Percentiles rank a stretch among this genome's conserved stretches.
Evolutionary conservation across 1,140 invertebrate species (phyloP).

Genomic region (Colletes latitarsis): DNA sequence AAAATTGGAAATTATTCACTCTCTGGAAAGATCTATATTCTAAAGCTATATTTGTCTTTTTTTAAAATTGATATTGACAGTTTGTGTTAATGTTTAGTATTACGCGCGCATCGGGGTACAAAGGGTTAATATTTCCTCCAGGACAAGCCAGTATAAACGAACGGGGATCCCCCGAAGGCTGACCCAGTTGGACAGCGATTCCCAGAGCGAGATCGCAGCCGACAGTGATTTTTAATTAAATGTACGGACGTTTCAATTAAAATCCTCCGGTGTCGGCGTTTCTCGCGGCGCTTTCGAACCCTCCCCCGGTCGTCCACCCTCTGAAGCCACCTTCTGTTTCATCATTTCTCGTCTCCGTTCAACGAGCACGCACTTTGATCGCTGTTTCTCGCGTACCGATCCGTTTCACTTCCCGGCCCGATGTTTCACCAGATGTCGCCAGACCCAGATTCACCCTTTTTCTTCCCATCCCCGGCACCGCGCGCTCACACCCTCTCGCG

Average conservation of each 20-base stretch:
- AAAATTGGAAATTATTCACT: too few relatives aligned
- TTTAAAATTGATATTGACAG: too few relatives aligned
- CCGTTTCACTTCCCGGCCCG: conserved; percentile 13
- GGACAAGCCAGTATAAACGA: conserved; percentile 11
- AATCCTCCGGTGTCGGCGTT: conserved; percentile 38
- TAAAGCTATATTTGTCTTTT: too few relatives aligned
- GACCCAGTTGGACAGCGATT: conserved; percentile 33
- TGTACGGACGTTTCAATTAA: conserved; percentile 65
- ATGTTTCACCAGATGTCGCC: conserved; percentile 63
- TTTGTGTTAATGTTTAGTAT: too few relatives aligned
- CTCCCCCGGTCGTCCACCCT: neutral
- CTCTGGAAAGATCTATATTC: too few relatives aligned
- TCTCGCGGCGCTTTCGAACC: conserved; percentile 26
- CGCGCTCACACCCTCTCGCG: too few relatives aligned
- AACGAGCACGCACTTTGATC: conserved; percentile 15
- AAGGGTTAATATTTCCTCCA: too few relatives aligned
- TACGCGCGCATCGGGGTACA: too few relatives aligned
- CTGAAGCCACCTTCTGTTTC: conserved; percentile 2
- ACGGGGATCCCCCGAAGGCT: neutral
- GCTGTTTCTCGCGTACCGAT: conserved; percentile 18
- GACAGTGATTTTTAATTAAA: conserved; percentile 68
- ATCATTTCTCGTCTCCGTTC: conserved; percentile 21
- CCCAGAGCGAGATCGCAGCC: conserved; percentile 14
- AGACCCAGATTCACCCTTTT: conserved; percentile 9
- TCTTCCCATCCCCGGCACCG: neutral